Evolutionary conservation across 2,888 invertebrate genomes (phyloP).

Genomic region (Volucella bombylans): DNA sequence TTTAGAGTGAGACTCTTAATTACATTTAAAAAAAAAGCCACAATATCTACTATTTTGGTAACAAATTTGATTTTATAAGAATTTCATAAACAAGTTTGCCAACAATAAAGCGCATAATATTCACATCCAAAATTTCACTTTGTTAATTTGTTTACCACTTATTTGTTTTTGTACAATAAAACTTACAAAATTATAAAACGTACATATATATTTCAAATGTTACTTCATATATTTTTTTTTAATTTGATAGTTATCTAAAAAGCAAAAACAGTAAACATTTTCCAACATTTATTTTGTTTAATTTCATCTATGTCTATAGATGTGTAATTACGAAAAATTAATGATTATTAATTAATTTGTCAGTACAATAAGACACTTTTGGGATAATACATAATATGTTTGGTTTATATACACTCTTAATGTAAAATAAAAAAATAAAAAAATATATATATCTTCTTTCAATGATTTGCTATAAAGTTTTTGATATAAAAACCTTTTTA

Average conservation of each 20-base stretch:
- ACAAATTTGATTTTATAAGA: constrained; percentile 48
- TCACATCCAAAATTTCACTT: constrained; percentile 57
- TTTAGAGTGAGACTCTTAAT: constrained; percentile 20
- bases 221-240: constrained; percentile 17
- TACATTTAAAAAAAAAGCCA: constrained; percentile 46
- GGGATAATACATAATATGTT: constrained; percentile 57
- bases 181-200: constrained; percentile 56
- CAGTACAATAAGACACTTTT: constrained; percentile 72
- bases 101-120: constrained; percentile 64
- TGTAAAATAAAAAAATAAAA: constrained; percentile 55
- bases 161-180: constrained; percentile 35
- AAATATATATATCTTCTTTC: constrained; percentile 33
- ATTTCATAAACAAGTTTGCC: constrained; percentile 36
- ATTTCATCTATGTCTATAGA: constrained; percentile 52
- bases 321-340: constrained; percentile 36
- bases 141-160: constrained; percentile 36
- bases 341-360: constrained; percentile 32
- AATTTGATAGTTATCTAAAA: constrained; percentile 67
- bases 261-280: constrained; percentile 65
- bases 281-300: constrained; percentile 21
- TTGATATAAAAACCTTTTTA: constrained; percentile 52
- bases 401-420: constrained; percentile 26
- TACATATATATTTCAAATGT: constrained; percentile 30
- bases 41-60: constrained; percentile 29
- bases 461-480: constrained; percentile 42